These are phyloP conservation scores for Drosophila ironensis DNA, from an alignment of 1,140 invertebrate species.

Conservation along the genomic window DNA sequence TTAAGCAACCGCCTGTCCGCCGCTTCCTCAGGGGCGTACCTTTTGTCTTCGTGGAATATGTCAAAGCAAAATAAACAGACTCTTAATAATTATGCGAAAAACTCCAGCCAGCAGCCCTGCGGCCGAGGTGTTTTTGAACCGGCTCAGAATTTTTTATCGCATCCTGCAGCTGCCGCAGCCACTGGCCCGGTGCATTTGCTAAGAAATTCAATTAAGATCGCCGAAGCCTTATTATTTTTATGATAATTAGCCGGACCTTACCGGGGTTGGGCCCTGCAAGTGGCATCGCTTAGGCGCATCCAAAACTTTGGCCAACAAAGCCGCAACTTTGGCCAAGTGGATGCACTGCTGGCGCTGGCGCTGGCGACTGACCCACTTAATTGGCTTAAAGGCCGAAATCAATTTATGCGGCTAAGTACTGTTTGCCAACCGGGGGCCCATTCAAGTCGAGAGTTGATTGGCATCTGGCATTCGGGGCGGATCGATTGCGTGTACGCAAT, in stretches of 20 bases:
- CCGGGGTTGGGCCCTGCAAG: background rate
- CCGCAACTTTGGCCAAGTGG: conserved; percentile 41
- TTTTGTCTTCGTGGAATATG: conserved; percentile 39
- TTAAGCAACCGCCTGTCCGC: conserved; percentile 35
- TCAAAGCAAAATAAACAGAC: conserved; percentile 73
- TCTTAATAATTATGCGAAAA: conserved; percentile 61
- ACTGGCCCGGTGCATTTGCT: conserved; percentile 48
- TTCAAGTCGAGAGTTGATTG: conserved; percentile 12
- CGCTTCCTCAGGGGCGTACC: no score
- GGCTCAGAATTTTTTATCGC: conserved; percentile 55
- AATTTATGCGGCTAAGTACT: conserved; percentile 46
- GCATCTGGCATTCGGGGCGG: conserved; percentile 39
- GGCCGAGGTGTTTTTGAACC: conserved; percentile 22
- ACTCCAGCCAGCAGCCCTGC: conserved; percentile 11
- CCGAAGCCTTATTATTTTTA: conserved; percentile 65
- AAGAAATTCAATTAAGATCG: conserved; percentile 63
- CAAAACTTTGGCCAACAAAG: conserved; percentile 21
- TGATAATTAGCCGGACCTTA: conserved; percentile 57
- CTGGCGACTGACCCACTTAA: conserved; percentile 40
- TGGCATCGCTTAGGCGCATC: conserved; percentile 12
- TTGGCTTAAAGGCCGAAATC: conserved; percentile 61
- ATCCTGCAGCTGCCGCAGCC: conserved; percentile 9
- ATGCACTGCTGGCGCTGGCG: background rate
- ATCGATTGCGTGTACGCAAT: conserved; percentile 27
- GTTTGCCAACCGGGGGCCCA: background rate